phyloP scores from a whole-genome alignment of 2,797 vertebrate species.

The Sebastes cheni region DNA sequence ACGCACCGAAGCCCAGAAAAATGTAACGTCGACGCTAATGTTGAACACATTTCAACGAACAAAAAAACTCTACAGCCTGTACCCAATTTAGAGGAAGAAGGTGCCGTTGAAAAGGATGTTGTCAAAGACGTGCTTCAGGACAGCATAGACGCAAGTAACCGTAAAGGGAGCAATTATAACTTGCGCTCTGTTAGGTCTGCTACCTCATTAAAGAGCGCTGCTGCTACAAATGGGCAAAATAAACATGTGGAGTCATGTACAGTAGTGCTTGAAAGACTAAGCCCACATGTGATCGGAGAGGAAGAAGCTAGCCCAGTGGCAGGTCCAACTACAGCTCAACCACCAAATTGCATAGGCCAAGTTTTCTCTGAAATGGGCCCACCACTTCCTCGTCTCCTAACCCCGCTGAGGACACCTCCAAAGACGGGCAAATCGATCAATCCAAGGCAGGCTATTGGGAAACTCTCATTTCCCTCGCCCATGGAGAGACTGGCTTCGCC shows the following conservation, averaged over 20 bases:
- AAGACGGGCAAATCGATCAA: slow-evolving; percentile 73
- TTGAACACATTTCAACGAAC: neutral
- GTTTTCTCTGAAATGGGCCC: slow-evolving; percentile 91
- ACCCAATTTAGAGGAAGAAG: neutral
- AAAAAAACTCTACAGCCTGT: neutral
- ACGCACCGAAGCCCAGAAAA: neutral
- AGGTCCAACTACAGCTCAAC: slow-evolving; percentile 51
- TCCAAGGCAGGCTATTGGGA: slow-evolving; percentile 77
- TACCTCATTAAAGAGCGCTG: neutral
- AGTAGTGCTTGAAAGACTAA: neutral
- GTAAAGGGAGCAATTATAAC: neutral
- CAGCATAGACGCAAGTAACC: neutral
- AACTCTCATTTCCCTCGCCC: slow-evolving; percentile 81
- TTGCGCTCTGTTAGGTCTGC: neutral
- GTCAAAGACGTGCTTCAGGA: slow-evolving; percentile 5
- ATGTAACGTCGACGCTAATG: neutral
- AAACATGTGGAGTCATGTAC: neutral
- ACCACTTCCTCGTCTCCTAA: slow-evolving; percentile 89
- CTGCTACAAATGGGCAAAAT: neutral
- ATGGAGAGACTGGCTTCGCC: slow-evolving; percentile 76
- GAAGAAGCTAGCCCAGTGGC: slow-evolving; percentile 19
- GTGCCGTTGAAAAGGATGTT: neutral
- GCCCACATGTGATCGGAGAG: neutral
- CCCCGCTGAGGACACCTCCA: slow-evolving; percentile 88
- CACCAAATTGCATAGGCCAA: slow-evolving; percentile 76